Conservation (phyloP, 1,140 invertebrate species). For the Leptonema lineaticorne region DNA sequence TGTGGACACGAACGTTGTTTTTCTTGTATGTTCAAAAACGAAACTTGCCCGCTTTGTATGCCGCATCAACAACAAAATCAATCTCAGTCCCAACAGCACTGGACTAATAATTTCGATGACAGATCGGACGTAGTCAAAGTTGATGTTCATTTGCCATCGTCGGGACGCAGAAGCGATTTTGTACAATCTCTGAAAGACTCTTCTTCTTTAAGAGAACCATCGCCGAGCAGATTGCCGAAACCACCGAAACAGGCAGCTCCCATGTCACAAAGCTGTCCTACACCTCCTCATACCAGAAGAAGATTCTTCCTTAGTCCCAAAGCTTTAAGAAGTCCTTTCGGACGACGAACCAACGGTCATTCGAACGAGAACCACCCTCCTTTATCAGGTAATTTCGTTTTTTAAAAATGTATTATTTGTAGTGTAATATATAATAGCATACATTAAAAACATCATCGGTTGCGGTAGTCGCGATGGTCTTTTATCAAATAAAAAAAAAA, state of each 20-base stretch:
- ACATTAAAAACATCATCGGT: no score
- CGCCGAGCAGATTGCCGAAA: conserved; percentile 50
- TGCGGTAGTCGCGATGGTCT: no score
- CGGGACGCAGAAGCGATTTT: conserved; percentile 19
- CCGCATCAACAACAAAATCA: conserved; percentile 48
- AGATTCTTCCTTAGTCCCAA: conserved; percentile 80
- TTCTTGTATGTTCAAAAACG: conserved; percentile 88
- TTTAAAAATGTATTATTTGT: no score
- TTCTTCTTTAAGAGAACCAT: conserved; percentile 50
- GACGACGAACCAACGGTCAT: conserved; percentile 51
- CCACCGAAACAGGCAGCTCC: conserved; percentile 53
- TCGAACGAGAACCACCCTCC: conserved; percentile 55
- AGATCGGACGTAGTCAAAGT: conserved; percentile 41
- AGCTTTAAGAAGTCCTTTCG: conserved; percentile 70
- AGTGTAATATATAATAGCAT: no score
- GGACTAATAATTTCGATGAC: conserved; percentile 38
- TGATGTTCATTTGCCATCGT: conserved; percentile 37
- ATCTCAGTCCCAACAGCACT: conserved; percentile 46
- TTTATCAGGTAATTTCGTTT: conserved; percentile 63
- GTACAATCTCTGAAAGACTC: conserved; percentile 46
- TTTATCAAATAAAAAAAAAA: no score
- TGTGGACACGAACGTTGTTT: conserved; percentile 94
- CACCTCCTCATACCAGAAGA: conserved; percentile 74
- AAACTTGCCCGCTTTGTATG: conserved; percentile 84
- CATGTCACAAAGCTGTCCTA: conserved; percentile 68